phyloP scores from a whole-genome alignment of 2,797 vertebrate genomes.

The Sebastes elongatus region DNA sequence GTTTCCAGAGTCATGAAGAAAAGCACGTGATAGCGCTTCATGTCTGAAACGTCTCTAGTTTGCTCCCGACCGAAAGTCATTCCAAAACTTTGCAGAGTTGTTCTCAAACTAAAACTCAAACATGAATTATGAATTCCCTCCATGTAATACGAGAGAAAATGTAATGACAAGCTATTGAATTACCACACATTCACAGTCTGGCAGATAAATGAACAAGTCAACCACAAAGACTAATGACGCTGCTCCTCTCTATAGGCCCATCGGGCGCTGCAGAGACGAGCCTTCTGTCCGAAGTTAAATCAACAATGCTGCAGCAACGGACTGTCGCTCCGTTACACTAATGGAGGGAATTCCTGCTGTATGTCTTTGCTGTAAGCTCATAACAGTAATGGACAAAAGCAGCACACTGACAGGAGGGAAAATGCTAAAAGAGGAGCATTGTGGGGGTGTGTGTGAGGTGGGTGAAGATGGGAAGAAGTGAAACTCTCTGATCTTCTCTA shows the following conservation, averaged over 20 bases:
- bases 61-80: background rate
- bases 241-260: background rate
- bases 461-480: background rate
- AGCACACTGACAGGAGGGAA: background rate
- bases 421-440: slow-evolving; percentile 16
- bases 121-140: slow-evolving; percentile 15
- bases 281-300: background rate
- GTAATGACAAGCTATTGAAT: background rate
- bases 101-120: background rate
- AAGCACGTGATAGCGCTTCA: background rate
- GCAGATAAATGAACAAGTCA: slow-evolving; percentile 8
- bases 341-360: slow-evolving; percentile 28
- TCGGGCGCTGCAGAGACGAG: background rate
- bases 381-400: background rate
- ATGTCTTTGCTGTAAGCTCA: slow-evolving; percentile 1
- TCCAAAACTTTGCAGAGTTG: background rate
- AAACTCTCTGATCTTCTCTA: slow-evolving; percentile 10
- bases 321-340: background rate
- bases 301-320: background rate
- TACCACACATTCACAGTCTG: background rate
- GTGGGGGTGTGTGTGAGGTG: slow-evolving; percentile 18
- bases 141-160: background rate
- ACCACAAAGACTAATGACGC: background rate
- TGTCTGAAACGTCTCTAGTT: background rate
- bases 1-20: background rate